A percentile compares a stretch with the other conserved stretches of the same genome.
These are phyloP conservation scores for Drosophila leonis DNA, from an alignment of 2,888 invertebrate species.

Conservation along the genomic window DNA sequence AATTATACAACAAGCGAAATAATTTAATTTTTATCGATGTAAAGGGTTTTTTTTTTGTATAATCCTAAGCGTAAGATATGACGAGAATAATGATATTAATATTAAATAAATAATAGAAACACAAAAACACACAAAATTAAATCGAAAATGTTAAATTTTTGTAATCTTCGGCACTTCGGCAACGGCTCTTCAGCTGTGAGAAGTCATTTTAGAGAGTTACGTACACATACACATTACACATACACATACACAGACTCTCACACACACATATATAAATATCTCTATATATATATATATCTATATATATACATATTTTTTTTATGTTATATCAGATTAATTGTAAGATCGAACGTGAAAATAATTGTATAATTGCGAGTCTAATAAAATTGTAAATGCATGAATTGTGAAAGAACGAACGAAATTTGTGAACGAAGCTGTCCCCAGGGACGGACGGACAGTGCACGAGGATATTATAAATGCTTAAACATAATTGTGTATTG, in stretches of 20 bases:
- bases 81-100: constrained; percentile 47
- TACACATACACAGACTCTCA: neutral
- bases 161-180: constrained; percentile 46
- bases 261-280: neutral
- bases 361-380: constrained; percentile 37
- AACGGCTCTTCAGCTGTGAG: constrained; percentile 42
- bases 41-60: constrained; percentile 61
- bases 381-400: constrained; percentile 48
- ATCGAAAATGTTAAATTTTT: constrained; percentile 28
- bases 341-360: constrained; percentile 41
- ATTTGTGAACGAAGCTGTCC: constrained; percentile 7
- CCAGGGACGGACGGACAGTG: constrained; percentile 15
- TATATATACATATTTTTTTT: constrained; percentile 19
- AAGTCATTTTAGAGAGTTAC: constrained; percentile 44
- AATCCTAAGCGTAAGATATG: constrained; percentile 45
- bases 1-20: constrained; percentile 66
- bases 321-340: constrained; percentile 32
- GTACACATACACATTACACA: constrained; percentile 14
- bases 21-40: constrained; percentile 61
- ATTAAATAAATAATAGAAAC: constrained; percentile 27
- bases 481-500: constrained; percentile 63
- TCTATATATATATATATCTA: constrained; percentile 8
- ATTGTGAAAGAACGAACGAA: constrained; percentile 11
- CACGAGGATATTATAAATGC: constrained; percentile 52
- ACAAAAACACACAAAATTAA: constrained; percentile 13